Percentiles rank a stretch among this genome's conserved stretches.
These are phyloP conservation scores for Lepidocolaptes lacrymiger DNA, from an alignment of 2,797 vertebrate genomes.

Conservation along the genomic window DNA sequence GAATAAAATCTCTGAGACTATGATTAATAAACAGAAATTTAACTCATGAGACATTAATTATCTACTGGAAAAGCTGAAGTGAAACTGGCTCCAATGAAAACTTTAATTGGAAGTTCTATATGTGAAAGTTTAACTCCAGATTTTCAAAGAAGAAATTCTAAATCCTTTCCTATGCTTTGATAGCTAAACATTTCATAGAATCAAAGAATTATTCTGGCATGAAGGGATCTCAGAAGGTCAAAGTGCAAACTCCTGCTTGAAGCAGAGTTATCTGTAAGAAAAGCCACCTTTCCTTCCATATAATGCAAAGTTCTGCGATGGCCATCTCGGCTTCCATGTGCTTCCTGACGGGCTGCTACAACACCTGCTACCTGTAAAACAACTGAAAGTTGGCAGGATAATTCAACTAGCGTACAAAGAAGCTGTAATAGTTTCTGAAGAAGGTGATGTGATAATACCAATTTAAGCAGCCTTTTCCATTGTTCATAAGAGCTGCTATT, in stretches of 20 bases:
- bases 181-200: background rate
- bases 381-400: background rate
- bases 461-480: background rate
- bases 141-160: background rate
- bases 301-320: background rate
- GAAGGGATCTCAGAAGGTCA: background rate
- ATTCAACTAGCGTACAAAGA: background rate
- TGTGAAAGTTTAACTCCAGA: background rate
- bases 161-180: background rate
- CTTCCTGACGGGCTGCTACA: background rate
- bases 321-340: background rate
- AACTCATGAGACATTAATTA: background rate
- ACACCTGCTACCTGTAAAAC: background rate
- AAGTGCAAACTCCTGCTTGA: background rate
- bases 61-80: background rate
- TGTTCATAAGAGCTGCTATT: background rate
- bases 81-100: background rate
- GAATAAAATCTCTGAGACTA: background rate
- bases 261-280: background rate
- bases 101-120: background rate
- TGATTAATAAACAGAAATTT: background rate
- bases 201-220: background rate
- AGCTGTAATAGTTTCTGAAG: background rate
- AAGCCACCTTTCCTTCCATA: background rate
- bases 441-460: background rate